Conservation (phyloP, 1,140 invertebrate genomes). For the Hydropsyche tenuis region DNA sequence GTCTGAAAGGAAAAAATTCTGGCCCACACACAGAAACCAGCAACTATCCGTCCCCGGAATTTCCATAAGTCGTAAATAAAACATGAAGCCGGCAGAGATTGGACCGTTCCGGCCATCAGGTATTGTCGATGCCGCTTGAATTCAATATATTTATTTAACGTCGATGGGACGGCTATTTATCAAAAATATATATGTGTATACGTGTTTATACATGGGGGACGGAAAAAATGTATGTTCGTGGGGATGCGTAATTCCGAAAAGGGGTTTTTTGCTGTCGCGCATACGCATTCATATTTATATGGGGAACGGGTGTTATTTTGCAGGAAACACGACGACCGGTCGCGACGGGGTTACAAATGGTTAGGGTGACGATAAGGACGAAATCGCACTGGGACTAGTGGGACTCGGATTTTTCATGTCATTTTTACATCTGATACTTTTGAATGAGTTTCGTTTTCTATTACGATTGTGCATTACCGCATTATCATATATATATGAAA, state of each 20-base stretch:
- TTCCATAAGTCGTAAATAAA: constrained; percentile 50
- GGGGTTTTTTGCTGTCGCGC: constrained; percentile 15
- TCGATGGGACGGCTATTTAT: constrained; percentile 47
- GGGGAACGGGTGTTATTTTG: constrained; percentile 32
- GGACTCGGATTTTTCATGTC: too few relatives aligned
- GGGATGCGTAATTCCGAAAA: constrained; percentile 40
- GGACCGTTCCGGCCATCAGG: constrained; percentile 44
- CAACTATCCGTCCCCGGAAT: constrained; percentile 39
- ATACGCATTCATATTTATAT: constrained; percentile 23
- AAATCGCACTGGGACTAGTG: constrained; percentile 12
- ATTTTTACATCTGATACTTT: too few relatives aligned
- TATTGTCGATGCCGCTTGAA: constrained; percentile 42
- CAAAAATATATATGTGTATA: constrained; percentile 22
- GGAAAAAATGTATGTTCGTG: too few relatives aligned
- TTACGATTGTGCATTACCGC: too few relatives aligned
- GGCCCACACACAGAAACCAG: not conserved
- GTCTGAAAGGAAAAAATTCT: constrained; percentile 34
- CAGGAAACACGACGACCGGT: constrained; percentile 6
- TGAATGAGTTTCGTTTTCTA: too few relatives aligned
- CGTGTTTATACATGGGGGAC: not conserved
- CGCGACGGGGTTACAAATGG: constrained; percentile 18
- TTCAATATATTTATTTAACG: constrained; percentile 50
- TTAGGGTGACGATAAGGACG: not conserved
- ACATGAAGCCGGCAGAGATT: constrained; percentile 49
- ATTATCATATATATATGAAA: too few relatives aligned